Percentiles rank a stretch among this genome's conserved stretches.
Evolutionary conservation across 2,888 invertebrate genomes (phyloP).

Genomic region (Myopa tessellatipennis): DNA sequence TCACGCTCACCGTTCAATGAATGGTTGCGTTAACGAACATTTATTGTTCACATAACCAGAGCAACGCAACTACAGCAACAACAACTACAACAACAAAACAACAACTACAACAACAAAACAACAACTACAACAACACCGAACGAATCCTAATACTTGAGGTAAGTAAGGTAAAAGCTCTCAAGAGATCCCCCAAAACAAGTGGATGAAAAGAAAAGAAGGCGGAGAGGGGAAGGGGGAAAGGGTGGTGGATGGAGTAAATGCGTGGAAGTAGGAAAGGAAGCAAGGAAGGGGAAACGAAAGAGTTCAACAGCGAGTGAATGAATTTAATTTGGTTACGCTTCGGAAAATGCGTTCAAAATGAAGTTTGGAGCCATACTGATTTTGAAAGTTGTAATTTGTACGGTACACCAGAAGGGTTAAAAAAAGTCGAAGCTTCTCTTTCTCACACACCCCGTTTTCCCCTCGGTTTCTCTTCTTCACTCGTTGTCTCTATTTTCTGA

Average conservation of each 20-base stretch:
- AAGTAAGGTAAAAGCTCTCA: conserved; percentile 16
- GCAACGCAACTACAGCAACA: conserved; percentile 15
- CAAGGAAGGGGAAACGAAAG: not conserved
- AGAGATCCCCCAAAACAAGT: no score
- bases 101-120: not conserved
- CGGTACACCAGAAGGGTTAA: not conserved
- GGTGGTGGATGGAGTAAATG: not conserved
- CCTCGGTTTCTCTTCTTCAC: no score
- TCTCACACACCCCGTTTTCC: no score
- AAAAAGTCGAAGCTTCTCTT: not conserved
- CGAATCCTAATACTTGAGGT: not conserved
- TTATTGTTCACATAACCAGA: conserved; percentile 45
- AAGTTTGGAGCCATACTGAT: not conserved
- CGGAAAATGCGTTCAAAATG: conserved; percentile 42
- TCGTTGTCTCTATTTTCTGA: not conserved
- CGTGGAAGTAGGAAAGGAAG: not conserved
- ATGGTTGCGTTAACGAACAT: conserved; percentile 42
- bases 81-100: no score
- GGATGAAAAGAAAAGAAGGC: not conserved
- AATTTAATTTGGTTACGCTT: conserved; percentile 40
- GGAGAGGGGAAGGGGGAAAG: not conserved
- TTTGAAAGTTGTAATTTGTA: not conserved
- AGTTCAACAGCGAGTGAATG: conserved; percentile 26
- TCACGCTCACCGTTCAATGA: conserved; percentile 45
- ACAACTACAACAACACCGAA: not conserved